These are phyloP conservation scores for Tinamus major DNA, from an alignment of 2,797 vertebrate species.

Conservation along the genomic window DNA sequence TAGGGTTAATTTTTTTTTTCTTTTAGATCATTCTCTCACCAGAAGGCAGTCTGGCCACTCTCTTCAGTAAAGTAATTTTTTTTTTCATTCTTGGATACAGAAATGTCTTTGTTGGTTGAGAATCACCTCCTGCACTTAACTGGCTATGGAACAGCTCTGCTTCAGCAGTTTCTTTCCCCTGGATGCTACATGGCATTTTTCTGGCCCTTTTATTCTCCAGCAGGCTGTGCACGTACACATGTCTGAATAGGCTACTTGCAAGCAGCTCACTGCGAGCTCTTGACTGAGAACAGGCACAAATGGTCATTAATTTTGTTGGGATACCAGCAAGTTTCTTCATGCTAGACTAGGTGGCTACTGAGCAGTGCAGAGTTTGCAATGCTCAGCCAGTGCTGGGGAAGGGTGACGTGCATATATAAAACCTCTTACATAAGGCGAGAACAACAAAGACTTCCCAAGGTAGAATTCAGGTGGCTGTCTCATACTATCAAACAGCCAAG, in stretches of 20 bases:
- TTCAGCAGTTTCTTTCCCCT: not conserved
- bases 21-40: not conserved
- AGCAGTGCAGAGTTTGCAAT: rapidly evolving
- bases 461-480: slow-evolving; percentile 19
- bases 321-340: not conserved
- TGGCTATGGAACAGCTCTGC: not conserved
- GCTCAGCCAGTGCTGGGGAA: not conserved
- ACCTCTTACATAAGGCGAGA: not conserved
- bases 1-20: not conserved
- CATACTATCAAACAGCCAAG: not conserved
- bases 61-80: not conserved
- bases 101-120: not conserved
- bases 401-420: slow-evolving; percentile 4
- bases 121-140: not conserved
- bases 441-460: not conserved
- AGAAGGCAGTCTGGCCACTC: not conserved
- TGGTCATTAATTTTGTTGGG: not conserved
- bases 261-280: not conserved
- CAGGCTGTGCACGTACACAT: not conserved
- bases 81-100: not conserved
- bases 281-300: not conserved
- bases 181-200: not conserved
- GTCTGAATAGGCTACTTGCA: not conserved
- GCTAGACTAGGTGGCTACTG: not conserved
- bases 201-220: not conserved